phyloP scores from a whole-genome alignment of 2,888 invertebrate species.

The Leistus spinibarbis region DNA sequence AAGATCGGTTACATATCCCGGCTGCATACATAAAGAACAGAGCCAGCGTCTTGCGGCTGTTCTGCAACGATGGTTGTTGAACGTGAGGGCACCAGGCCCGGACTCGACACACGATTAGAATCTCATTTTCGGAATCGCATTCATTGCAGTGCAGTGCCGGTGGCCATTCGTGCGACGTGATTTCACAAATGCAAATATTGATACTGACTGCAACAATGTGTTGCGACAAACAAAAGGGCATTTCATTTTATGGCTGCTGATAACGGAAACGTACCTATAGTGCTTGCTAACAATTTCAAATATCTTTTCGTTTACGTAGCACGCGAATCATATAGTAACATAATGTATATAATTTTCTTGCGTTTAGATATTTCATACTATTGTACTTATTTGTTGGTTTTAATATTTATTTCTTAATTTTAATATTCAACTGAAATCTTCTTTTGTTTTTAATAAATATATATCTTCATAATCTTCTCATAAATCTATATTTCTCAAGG shows the following conservation, averaged over 20 bases:
- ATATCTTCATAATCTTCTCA: too few relatives aligned
- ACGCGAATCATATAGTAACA: too few relatives aligned
- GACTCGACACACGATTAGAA: constrained; percentile 22
- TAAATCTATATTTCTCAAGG: too few relatives aligned
- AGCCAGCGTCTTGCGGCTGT: not conserved
- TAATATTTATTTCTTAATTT: too few relatives aligned
- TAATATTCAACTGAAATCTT: too few relatives aligned
- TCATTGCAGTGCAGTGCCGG: constrained; percentile 4
- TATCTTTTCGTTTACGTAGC: not conserved
- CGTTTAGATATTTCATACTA: too few relatives aligned
- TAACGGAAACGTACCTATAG: not conserved
- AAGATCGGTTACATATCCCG: not conserved
- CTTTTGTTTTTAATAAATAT: too few relatives aligned
- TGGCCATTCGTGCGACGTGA: constrained; percentile 14
- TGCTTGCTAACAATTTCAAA: not conserved
- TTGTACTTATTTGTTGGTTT: too few relatives aligned
- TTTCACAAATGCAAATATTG: constrained; percentile 9
- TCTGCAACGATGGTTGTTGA: not conserved
- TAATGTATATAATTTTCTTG: too few relatives aligned
- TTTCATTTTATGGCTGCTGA: not conserved
- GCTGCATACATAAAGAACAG: constrained; percentile 1
- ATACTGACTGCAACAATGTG: constrained; percentile 2
- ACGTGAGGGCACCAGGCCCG: constrained; percentile 18
- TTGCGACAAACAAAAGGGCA: not conserved
- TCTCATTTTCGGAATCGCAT: constrained; percentile 19